Percentiles rank a stretch among this genome's conserved stretches.
phyloP scores from a whole-genome alignment of 2,113 vertebrate species.

The Odontesthes bonariensis region DNA sequence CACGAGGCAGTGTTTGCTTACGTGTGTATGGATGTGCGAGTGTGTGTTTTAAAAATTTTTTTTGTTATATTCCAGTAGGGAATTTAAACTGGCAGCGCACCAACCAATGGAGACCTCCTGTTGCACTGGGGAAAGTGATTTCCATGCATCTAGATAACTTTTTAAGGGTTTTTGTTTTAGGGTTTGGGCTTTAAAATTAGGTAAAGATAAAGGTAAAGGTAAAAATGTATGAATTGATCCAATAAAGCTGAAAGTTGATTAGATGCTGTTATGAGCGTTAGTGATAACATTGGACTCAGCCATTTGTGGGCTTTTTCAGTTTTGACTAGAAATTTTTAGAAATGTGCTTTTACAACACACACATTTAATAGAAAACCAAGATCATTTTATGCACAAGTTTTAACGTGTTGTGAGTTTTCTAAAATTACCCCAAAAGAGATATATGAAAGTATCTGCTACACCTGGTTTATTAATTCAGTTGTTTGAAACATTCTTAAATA shows the following conservation, averaged over 20 bases:
- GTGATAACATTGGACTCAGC: neutral
- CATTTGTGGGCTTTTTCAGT: neutral
- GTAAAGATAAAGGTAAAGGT: neutral
- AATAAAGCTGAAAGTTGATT: slow-evolving; percentile 9
- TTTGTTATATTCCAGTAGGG: neutral
- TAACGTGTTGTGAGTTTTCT: no score
- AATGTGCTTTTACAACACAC: neutral
- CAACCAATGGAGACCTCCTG: neutral
- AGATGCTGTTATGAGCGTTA: neutral
- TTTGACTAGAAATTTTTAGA: no score
- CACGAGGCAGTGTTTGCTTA: slow-evolving; percentile 47
- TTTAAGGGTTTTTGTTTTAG: neutral
- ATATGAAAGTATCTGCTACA: no score
- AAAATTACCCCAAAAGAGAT: no score
- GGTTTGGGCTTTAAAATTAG: neutral
- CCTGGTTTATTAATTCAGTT: no score
- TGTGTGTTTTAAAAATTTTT: neutral
- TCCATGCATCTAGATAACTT: neutral
- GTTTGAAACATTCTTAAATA: neutral
- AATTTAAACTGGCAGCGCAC: neutral
- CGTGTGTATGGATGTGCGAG: slow-evolving; percentile 1
- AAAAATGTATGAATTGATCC: neutral
- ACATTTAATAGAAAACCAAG: neutral
- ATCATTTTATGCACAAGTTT: no score
- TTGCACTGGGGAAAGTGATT: neutral